phyloP scores from a whole-genome alignment of 2,797 vertebrate genomes.

The Cetoscarus ocellatus region DNA sequence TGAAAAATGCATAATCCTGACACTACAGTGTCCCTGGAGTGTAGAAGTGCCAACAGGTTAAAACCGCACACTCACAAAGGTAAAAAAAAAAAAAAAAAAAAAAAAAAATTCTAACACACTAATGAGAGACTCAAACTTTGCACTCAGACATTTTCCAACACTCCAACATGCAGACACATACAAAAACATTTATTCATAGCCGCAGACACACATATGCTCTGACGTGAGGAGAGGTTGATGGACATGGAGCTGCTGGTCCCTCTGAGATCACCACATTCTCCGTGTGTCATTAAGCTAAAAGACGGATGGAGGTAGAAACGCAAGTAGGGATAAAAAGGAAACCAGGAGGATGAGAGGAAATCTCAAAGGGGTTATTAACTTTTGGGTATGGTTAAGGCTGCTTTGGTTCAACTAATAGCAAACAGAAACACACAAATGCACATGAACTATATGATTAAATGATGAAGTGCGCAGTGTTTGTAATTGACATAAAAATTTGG shows the following conservation, averaged over 20 bases:
- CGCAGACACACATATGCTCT: conserved; percentile 19
- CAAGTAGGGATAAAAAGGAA: conserved; percentile 16
- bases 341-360: conserved; percentile 39
- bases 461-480: no score
- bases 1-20: conserved; percentile 52
- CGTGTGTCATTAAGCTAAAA: conserved; percentile 65
- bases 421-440: neutral
- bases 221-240: conserved; percentile 57
- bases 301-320: conserved; percentile 54
- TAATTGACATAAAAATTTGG: no score
- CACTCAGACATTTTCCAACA: conserved; percentile 45
- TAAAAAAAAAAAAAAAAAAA: conserved; percentile 19
- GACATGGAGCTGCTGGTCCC: conserved; percentile 58
- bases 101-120: no score
- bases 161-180: conserved; percentile 24
- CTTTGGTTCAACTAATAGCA: conserved; percentile 8
- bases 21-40: conserved; percentile 43
- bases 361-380: conserved; percentile 22
- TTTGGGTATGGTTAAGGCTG: conserved; percentile 13
- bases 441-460: no score
- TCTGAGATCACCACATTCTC: conserved; percentile 66
- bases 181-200: conserved; percentile 45
- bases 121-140: conserved; percentile 23
- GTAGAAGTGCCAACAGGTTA: conserved; percentile 52
- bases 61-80: conserved; percentile 21